Evolutionary conservation across 2,113 vertebrate species (phyloP).

Genomic region (Isurus oxyrinchus): DNA sequence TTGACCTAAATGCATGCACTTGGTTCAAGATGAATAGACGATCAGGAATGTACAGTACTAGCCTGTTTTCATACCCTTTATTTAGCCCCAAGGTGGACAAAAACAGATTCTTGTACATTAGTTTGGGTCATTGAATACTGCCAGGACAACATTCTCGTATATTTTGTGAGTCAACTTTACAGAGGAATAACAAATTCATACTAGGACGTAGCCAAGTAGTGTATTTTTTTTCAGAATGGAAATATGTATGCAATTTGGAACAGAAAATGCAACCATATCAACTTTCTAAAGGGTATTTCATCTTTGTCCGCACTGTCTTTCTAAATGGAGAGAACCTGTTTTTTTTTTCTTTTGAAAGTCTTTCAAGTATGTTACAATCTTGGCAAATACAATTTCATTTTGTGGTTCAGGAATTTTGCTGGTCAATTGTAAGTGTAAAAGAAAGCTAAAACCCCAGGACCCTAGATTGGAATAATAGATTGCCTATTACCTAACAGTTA

Average conservation of each 20-base stretch:
- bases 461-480: background rate
- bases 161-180: background rate
- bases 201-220: constrained; percentile 4
- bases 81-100: background rate
- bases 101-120: background rate
- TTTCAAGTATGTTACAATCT: background rate
- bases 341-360: background rate
- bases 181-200: constrained; percentile 2
- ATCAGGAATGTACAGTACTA: background rate
- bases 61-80: background rate
- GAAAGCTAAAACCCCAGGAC: background rate
- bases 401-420: background rate
- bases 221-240: background rate
- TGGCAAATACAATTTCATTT: background rate
- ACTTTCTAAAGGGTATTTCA: constrained; percentile 18
- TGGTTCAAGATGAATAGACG: background rate
- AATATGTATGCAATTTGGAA: constrained; percentile 23
- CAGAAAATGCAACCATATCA: background rate
- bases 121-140: background rate
- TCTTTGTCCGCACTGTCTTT: constrained; percentile 5
- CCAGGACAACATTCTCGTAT: background rate
- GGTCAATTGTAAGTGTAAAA: background rate
- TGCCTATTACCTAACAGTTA: background rate
- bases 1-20: background rate
- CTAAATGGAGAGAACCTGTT: background rate